These are phyloP conservation scores for Trinectes maculatus DNA, from an alignment of 2,113 vertebrate species.

Conservation along the genomic window DNA sequence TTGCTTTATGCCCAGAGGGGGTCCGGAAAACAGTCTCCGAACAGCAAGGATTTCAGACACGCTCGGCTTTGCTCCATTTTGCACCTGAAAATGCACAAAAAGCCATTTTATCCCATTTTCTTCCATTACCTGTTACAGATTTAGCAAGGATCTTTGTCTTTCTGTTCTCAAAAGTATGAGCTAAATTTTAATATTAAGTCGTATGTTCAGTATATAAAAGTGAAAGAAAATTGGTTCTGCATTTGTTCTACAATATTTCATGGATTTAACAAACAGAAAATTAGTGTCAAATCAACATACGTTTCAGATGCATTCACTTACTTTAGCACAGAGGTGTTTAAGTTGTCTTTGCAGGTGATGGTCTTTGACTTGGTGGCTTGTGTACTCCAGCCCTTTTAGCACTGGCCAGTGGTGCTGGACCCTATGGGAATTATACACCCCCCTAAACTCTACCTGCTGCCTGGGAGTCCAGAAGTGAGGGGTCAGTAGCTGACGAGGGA, in stretches of 20 bases:
- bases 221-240: background rate
- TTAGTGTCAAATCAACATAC: too few relatives aligned
- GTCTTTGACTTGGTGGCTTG: conserved; percentile 65
- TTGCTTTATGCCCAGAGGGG: conserved; percentile 80
- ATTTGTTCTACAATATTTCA: background rate
- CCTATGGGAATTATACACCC: conserved; percentile 80
- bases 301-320: conserved; percentile 52
- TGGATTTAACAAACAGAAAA: background rate
- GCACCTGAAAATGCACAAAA: conserved; percentile 80
- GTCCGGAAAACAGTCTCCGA: conserved; percentile 81
- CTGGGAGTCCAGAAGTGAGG: conserved; percentile 90
- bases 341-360: conserved; percentile 74
- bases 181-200: too few relatives aligned
- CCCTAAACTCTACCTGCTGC: conserved; percentile 87
- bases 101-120: too few relatives aligned
- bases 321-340: conserved; percentile 83
- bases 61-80: conserved; percentile 81
- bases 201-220: background rate
- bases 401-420: conserved; percentile 71
- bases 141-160: background rate
- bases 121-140: too few relatives aligned
- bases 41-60: conserved; percentile 83
- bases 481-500: conserved; percentile 91
- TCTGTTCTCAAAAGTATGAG: background rate
- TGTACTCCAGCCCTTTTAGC: conserved; percentile 74